Evolutionary conservation across 2,797 vertebrate species (phyloP).

Genomic region (Pseudochromis fuscus): DNA sequence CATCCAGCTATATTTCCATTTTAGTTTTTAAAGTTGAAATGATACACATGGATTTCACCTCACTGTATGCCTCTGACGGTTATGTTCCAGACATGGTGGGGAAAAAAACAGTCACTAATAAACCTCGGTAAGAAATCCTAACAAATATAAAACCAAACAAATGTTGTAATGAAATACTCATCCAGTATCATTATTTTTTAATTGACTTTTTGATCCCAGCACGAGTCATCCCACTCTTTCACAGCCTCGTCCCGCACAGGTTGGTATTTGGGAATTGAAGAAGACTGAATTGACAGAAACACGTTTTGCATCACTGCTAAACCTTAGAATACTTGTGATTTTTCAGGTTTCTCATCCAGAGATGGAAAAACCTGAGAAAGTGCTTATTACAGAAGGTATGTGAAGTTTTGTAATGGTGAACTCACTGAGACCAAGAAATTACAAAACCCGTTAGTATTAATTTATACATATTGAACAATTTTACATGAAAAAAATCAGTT

Average conservation of each 20-base stretch:
- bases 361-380: neutral
- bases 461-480: no score
- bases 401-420: conserved; percentile 2
- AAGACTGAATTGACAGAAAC: conserved; percentile 4
- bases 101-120: neutral
- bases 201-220: no score
- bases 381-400: conserved; percentile 29
- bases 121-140: conserved; percentile 22
- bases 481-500: no score
- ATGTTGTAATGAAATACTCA: neutral
- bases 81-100: conserved; percentile 22
- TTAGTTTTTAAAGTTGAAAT: no score
- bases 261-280: conserved; percentile 12
- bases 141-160: no score
- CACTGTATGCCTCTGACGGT: neutral
- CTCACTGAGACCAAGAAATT: conserved; percentile 2
- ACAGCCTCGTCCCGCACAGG: conserved; percentile 15
- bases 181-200: neutral
- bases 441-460: neutral
- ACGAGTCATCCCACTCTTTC: neutral
- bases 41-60: neutral
- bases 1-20: no score
- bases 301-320: neutral
- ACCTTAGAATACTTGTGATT: neutral
- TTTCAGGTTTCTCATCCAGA: conserved; percentile 1